Conservation (phyloP, 2,797 vertebrate species). For the Bradypodion ventrale region DNA sequence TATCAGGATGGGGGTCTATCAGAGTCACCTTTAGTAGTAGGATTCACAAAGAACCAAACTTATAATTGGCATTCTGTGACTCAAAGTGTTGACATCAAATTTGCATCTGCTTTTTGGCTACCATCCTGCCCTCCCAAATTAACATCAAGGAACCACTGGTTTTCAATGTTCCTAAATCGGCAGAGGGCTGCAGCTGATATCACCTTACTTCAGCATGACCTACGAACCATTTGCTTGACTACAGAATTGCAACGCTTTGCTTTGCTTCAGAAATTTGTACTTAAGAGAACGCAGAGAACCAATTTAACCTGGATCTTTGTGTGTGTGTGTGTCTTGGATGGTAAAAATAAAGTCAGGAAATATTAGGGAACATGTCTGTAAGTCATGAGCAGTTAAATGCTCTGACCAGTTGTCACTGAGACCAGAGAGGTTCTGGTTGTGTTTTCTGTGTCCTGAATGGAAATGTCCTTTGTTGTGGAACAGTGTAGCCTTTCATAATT, state of each 20-base stretch:
- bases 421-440: not conserved
- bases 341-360: not conserved
- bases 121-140: too few species aligned
- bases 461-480: not conserved
- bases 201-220: not conserved
- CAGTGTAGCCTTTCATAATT: constrained; percentile 7
- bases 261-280: not conserved
- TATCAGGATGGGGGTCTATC: too few species aligned
- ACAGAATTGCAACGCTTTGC: not conserved
- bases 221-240: not conserved
- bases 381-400: not conserved
- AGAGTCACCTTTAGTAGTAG: too few species aligned
- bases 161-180: too few species aligned
- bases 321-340: not conserved
- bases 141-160: too few species aligned
- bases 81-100: too few species aligned
- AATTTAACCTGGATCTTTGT: not conserved
- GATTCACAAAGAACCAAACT: too few species aligned
- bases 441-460: not conserved
- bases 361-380: not conserved
- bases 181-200: not conserved
- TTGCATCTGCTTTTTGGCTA: too few species aligned
- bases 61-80: too few species aligned
- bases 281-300: too few species aligned
- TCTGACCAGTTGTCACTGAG: too few species aligned